Evolutionary conservation across 2,888 invertebrate genomes (phyloP), one percentile per base, ranked within the genome.

Genomic region (Melinopterus prodromus): DNA sequence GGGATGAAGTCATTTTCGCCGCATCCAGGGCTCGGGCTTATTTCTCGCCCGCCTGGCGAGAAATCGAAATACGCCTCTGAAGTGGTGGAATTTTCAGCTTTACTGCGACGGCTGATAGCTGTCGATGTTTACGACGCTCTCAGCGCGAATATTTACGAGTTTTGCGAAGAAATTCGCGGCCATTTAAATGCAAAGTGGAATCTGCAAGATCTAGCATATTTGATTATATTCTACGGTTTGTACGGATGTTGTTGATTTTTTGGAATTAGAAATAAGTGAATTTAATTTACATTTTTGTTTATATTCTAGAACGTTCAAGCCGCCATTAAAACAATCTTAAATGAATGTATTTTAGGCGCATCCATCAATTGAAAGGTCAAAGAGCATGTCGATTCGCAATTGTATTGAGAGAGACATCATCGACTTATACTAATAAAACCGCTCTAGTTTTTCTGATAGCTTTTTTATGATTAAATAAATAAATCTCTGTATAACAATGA

Each of bases 41-140:
- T 53, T 53, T 53, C 53, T 4, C 53, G 53, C 12, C 9, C 53
- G 7, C 53, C 53, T 6, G 12, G 9, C 53, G 53, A 53, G 53
- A 53, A 53, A 53, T 53, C 53, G 53, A 53, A 53, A 53, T 53
- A 53, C 53, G 9, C 53, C 53, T 7, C 53, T 53, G 53, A 53
- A 53, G 53, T 53, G 53, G 53, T 53, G 53, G 53, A 53, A 53
- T 53, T 53, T 53, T 53, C 53, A 53, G 53, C 53, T 53, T 53
- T 53, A 53, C 53, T 53, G 53, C 53, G 53, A 53, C 53, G 53
- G 9, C 53, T 53, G 53, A 53, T 53, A 53, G 53, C 53, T 53
- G 53, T 53, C 53, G 53, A 53, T 53, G 53, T 53, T 53, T 53
- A 53, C 53, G 53, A 53, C 53, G 53, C 12, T 53, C 53, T 12